Evolutionary conservation across 2,888 invertebrate genomes (phyloP).

Genomic region (Erannis defoliaria): DNA sequence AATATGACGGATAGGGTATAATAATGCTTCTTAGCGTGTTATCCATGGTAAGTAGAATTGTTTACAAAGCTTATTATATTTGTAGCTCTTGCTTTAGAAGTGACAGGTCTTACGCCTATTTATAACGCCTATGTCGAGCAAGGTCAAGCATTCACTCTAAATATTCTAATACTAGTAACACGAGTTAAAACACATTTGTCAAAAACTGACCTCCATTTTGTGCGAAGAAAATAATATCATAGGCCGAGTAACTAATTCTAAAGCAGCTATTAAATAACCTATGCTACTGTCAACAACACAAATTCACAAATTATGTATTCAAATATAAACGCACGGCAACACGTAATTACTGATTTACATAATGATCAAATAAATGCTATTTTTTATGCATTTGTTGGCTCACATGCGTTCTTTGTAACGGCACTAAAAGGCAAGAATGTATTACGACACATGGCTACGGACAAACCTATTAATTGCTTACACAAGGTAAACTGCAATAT

Average conservation of each 20-base stretch:
- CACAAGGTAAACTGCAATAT: slow-evolving; percentile 39
- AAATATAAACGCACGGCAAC: slow-evolving; percentile 32
- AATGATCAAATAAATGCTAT: slow-evolving; percentile 43
- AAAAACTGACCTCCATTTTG: slow-evolving; percentile 4
- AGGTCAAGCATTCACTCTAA: slow-evolving; percentile 12
- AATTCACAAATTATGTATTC: slow-evolving; percentile 18
- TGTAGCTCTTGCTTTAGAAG: slow-evolving; percentile 1
- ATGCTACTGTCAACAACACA: slow-evolving; percentile 32
- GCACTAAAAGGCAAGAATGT: slow-evolving; percentile 37
- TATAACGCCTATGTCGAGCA: slow-evolving; percentile 10
- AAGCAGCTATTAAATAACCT: neutral
- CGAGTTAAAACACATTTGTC: neutral
- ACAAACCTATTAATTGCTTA: slow-evolving; percentile 39
- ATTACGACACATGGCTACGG: slow-evolving; percentile 36
- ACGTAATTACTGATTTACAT: slow-evolving; percentile 44
- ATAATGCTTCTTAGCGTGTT: no score
- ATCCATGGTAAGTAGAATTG: no score
- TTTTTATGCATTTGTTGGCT: slow-evolving; percentile 40
- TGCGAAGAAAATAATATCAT: neutral
- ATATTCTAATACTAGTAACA: neutral
- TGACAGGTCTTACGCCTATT: slow-evolving; percentile 3
- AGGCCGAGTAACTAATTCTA: neutral
- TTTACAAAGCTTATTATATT: neutral
- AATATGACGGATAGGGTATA: no score
- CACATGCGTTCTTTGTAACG: slow-evolving; percentile 38